Evolutionary conservation across 2,113 vertebrate genomes (phyloP), one percentile per base, ranked within the genome.

Genomic region (Desmodus rotundus): DNA sequence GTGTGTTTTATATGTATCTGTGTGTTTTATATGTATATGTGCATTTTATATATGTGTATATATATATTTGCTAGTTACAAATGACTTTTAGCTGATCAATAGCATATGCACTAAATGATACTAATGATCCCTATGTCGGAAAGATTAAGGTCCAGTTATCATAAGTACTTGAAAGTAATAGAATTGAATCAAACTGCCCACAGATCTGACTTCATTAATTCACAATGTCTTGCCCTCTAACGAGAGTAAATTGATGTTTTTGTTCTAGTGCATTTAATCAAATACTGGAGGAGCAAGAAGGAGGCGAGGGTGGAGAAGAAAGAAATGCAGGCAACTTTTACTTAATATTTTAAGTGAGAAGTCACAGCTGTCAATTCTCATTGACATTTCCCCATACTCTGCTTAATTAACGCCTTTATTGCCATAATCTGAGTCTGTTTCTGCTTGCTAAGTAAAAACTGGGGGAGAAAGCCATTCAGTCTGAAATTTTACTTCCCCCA

Each of bases 231-330:
- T 92, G 91, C 85, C 89, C 97, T 95, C 95, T 97, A 97, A 98
- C 43, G 76, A 96, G 96, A 97, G 78, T 93, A 95, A 98, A 97
- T 97, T 97, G 96, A 97, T 96, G 91, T 98, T 97, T 98, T 94
- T 20, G 36, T 97, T 97, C 94, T 95, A 89, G 73, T 84, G 86
- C 94, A 89, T 95, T 97, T 96, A 98, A 97, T 98, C 97, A 97
- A 97, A 98, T 74, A 85, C 43, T 91, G 78, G 73, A 96, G 89
- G 54, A 97, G 47, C 89, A 89, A 93, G 87, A 73, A 85, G 36
- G 89, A 96, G 67, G 72, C 94, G 22, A 93, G 68, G 47, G 43
- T 74, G 50, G 65, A 85, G 63, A 50, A 88, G 93, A 83, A 90
- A 52, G 74, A 38, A 80, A 70, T 31, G 43, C n/a, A 70, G 63